phyloP scores from a whole-genome alignment of 2,797 vertebrate genomes.

The Coreius guichenoti region DNA sequence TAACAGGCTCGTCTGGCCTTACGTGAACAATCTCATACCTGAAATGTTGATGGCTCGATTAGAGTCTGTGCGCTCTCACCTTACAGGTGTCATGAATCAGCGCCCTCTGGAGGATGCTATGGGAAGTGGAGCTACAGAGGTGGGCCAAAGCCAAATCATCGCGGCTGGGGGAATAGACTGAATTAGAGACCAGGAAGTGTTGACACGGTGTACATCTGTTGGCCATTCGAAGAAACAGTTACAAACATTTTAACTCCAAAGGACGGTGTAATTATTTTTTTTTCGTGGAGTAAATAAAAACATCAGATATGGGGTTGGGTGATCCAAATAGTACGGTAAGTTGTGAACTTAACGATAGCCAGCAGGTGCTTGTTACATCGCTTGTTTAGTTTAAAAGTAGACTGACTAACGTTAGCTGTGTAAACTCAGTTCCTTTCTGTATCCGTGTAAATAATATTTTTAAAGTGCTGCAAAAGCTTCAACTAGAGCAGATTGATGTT shows the following conservation, averaged over 20 bases:
- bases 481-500: neutral
- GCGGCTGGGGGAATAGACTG: conserved; percentile 14
- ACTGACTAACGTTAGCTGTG: neutral
- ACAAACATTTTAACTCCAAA: neutral
- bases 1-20: neutral
- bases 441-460: neutral
- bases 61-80: neutral
- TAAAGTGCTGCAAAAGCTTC: neutral
- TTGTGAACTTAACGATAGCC: neutral
- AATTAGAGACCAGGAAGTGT: conserved; percentile 50
- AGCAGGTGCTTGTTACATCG: conserved; percentile 9
- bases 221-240: neutral
- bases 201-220: neutral
- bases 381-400: neutral
- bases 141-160: neutral
- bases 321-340: conserved; percentile 59
- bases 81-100: neutral
- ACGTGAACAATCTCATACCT: neutral
- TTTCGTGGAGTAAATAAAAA: neutral
- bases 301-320: conserved; percentile 50
- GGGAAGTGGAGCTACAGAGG: neutral
- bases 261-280: neutral
- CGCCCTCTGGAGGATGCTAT: conserved; percentile 14
- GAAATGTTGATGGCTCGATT: neutral
- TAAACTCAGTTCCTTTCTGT: neutral